phyloP scores from a whole-genome alignment of 2,888 invertebrate genomes.

The Sphecodes monilicornis region DNA sequence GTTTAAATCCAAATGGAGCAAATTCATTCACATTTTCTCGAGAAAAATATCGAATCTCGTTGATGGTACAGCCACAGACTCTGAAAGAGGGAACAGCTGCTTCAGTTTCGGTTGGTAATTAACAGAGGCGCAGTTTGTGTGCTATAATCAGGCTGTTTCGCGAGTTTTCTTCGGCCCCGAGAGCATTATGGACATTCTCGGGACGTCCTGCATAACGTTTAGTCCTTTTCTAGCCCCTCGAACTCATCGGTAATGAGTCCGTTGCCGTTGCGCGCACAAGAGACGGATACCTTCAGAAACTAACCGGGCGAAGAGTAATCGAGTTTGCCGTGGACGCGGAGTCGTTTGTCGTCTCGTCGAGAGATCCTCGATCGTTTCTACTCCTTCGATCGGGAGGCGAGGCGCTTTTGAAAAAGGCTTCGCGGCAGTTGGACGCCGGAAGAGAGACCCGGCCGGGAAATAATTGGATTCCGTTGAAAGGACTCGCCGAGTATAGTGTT shows the following conservation, averaged over 20 bases:
- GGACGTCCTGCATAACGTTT: constrained; percentile 32
- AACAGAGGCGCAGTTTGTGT: not conserved
- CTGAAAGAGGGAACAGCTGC: not conserved
- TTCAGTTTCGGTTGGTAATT: not conserved
- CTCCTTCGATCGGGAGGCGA: constrained; percentile 42
- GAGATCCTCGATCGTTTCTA: constrained; percentile 44
- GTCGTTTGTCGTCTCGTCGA: constrained; percentile 63
- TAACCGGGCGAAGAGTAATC: constrained; percentile 65
- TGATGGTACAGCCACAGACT: not conserved
- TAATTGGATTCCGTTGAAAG: constrained; percentile 59
- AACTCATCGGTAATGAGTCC: constrained; percentile 60
- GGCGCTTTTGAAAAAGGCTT: constrained; percentile 43
- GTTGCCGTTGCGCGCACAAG: constrained; percentile 1
- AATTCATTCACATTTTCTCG: too few species aligned
- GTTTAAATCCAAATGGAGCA: too few species aligned
- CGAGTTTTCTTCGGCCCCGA: not conserved
- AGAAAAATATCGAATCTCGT: too few species aligned
- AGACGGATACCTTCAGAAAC: constrained; percentile 56
- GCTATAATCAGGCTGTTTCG: not conserved
- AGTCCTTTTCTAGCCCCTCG: not conserved
- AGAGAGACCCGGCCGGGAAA: constrained; percentile 30
- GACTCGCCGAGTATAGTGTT: constrained; percentile 31
- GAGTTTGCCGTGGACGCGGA: constrained; percentile 64
- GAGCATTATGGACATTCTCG: constrained; percentile 24
- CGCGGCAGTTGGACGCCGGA: constrained; percentile 9